Evolutionary conservation across 2,888 invertebrate species (phyloP).

Genomic region (Agrotis segetum): DNA sequence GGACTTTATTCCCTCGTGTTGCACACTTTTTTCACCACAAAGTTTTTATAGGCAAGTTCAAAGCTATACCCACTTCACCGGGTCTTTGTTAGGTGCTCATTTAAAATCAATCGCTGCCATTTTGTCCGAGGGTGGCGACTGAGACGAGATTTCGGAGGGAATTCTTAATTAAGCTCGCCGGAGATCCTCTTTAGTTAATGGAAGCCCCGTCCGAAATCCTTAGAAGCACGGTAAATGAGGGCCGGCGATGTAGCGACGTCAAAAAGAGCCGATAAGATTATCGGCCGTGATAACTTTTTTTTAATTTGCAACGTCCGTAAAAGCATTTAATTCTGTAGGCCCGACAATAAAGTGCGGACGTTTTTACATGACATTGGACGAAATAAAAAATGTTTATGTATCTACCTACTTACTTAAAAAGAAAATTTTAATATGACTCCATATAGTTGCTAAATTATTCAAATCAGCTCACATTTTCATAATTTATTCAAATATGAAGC

Average conservation of each 20-base stretch:
- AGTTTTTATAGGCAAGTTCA: constrained; percentile 80
- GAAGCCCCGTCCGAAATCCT: constrained; percentile 83
- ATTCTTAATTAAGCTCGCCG: constrained; percentile 89
- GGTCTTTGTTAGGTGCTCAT: constrained; percentile 85
- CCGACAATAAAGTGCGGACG: constrained; percentile 25
- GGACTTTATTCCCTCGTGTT: constrained; percentile 62
- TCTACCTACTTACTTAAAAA: constrained; percentile 7
- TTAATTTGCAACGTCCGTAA: constrained; percentile 74
- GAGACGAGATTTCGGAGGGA: constrained; percentile 87
- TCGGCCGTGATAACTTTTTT: constrained; percentile 73
- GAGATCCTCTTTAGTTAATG: constrained; percentile 88
- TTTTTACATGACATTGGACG: constrained; percentile 44
- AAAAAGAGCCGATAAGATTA: constrained; percentile 79
- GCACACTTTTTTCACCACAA: constrained; percentile 74
- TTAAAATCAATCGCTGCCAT: constrained; percentile 89
- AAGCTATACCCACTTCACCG: constrained; percentile 75
- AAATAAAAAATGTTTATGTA: constrained; percentile 15
- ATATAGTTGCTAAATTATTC: constrained; percentile 52
- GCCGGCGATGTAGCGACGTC: constrained; percentile 75
- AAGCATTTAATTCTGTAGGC: constrained; percentile 63
- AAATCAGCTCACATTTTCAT: constrained; percentile 52
- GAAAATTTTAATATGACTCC: constrained; percentile 35
- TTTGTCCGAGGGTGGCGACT: constrained; percentile 80
- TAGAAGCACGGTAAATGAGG: constrained; percentile 83
- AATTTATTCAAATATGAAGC: constrained; percentile 58